phyloP scores from a whole-genome alignment of 2,113 vertebrate species.

The Martes martes region DNA sequence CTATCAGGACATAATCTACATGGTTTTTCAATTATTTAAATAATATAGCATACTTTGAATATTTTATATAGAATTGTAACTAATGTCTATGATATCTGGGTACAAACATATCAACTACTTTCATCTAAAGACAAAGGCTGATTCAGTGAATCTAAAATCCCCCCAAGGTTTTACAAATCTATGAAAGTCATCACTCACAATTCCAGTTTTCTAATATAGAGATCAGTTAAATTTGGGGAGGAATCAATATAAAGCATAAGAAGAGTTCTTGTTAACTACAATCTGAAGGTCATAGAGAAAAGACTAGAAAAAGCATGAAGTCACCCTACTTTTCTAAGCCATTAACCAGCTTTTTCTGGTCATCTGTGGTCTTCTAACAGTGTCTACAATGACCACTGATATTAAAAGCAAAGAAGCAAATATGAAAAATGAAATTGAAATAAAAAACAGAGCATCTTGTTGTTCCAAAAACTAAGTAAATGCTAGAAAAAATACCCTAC shows the following conservation, averaged over 20 bases:
- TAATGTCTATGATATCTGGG: neutral
- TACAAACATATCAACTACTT: conserved; percentile 13
- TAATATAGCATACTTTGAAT: neutral
- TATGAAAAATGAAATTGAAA: neutral
- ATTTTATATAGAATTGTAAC: neutral
- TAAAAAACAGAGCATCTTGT: neutral
- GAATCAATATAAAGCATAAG: neutral
- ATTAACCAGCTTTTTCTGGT: neutral
- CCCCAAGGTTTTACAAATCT: conserved; percentile 30
- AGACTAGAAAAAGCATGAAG: neutral
- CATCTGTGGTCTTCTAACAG: conserved; percentile 9
- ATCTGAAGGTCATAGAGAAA: conserved; percentile 8
- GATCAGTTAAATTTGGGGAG: neutral
- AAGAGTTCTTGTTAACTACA: neutral
- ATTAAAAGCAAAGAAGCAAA: conserved; percentile 33
- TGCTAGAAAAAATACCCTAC: neutral
- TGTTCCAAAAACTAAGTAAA: neutral
- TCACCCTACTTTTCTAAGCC: neutral
- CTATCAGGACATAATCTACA: neutral
- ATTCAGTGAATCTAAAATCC: conserved; percentile 7
- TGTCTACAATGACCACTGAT: neutral
- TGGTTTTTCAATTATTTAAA: conserved; percentile 18
- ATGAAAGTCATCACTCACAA: neutral
- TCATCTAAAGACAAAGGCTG: neutral
- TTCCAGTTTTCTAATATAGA: neutral